Conservation (phyloP, 2,797 vertebrate species). For the Monodelphis domestica region DNA sequence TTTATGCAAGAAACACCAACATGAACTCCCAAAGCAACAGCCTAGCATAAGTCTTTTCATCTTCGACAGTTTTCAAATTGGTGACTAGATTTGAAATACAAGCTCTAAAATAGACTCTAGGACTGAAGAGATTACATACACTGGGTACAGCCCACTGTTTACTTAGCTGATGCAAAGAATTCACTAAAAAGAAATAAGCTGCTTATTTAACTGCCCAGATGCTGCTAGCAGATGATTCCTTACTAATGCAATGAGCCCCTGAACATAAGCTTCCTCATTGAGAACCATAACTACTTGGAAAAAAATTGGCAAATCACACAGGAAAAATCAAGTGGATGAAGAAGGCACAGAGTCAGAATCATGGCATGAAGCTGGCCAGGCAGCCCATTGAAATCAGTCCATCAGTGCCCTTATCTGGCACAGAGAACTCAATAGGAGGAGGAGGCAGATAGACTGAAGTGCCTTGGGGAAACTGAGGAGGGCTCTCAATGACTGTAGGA, state of each 20-base stretch:
- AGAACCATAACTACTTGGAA: not conserved
- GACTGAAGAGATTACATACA: not conserved
- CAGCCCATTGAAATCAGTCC: not conserved
- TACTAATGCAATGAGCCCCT: not conserved
- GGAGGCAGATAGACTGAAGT: not conserved
- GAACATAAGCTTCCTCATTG: not conserved
- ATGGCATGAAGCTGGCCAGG: not conserved
- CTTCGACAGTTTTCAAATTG: not conserved
- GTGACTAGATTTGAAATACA: not conserved
- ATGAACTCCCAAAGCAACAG: not conserved
- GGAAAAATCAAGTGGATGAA: not conserved
- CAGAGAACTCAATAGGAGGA: not conserved
- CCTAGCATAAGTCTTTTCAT: not conserved
- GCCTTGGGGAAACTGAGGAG: not conserved
- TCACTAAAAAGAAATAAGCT: not conserved
- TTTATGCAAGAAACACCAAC: not conserved
- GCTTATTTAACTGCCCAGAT: not conserved
- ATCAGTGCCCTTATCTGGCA: not conserved
- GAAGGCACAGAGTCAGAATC: not conserved
- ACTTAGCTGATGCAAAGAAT: slow-evolving; percentile 41
- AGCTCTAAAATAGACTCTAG: not conserved
- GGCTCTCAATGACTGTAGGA: not conserved
- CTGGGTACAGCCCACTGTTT: not conserved
- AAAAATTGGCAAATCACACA: not conserved
- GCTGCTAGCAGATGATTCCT: not conserved